Evolutionary conservation across 2,888 invertebrate genomes (phyloP).

Genomic region (Unio pictorum): DNA sequence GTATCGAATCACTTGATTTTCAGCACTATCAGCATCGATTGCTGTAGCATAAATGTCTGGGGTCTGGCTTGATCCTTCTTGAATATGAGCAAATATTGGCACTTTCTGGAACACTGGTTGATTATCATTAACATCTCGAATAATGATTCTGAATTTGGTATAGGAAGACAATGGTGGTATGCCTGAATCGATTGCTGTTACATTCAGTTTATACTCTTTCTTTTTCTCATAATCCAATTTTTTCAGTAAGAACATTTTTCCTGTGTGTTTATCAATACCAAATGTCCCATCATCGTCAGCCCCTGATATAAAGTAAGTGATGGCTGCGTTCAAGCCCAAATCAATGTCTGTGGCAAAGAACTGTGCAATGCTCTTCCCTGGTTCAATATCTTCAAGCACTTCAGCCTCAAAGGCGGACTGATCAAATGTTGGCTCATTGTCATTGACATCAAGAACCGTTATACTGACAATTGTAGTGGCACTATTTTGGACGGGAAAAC

Average conservation of each 20-base stretch:
- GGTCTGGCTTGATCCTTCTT: constrained; percentile 87
- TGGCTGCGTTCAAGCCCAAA: constrained; percentile 89
- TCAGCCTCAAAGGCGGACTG: constrained; percentile 38
- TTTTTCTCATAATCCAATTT: constrained; percentile 91
- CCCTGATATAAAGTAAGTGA: constrained; percentile 88
- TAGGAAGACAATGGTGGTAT: constrained; percentile 80
- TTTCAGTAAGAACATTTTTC: constrained; percentile 91
- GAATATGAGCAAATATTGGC: constrained; percentile 87
- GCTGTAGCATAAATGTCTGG: constrained; percentile 88
- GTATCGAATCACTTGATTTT: constrained; percentile 87
- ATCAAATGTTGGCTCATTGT: constrained; percentile 88
- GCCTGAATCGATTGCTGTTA: constrained; percentile 82
- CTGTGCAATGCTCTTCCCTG: constrained; percentile 54
- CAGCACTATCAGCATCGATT: constrained; percentile 90
- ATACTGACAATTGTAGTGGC: constrained; percentile 78
- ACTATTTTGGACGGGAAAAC: constrained; percentile 75
- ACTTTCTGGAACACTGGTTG: constrained; percentile 91
- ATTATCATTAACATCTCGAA: constrained; percentile 95
- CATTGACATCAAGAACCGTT: constrained; percentile 91
- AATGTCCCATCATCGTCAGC: constrained; percentile 79
- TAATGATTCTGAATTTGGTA: constrained; percentile 82
- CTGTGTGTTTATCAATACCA: constrained; percentile 82
- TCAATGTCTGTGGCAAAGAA: constrained; percentile 74
- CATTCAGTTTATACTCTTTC: constrained; percentile 86
- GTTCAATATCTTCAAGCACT: constrained; percentile 51